A percentile compares a stretch with the other conserved stretches of the same genome.
phyloP scores from a whole-genome alignment of 2,888 invertebrate species.

The Tiliacea citrago region DNA sequence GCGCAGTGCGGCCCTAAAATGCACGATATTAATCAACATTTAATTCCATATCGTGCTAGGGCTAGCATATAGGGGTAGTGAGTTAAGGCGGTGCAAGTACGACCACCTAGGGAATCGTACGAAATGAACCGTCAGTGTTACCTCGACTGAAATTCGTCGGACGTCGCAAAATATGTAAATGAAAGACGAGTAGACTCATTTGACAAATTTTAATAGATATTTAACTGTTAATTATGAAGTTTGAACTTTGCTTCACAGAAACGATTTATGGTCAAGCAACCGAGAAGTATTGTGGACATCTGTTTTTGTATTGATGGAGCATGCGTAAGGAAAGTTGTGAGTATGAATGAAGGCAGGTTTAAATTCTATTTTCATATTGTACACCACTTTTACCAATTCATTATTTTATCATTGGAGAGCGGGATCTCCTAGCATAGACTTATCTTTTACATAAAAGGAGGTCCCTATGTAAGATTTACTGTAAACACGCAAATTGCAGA shows the following conservation, averaged over 20 bases:
- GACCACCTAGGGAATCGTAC: constrained; percentile 83
- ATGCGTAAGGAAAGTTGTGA: not conserved
- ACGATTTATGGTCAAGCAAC: constrained; percentile 51
- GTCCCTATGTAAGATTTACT: too few relatives aligned
- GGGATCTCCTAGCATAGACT: too few relatives aligned
- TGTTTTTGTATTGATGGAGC: not conserved
- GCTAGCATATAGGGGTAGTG: constrained; percentile 62
- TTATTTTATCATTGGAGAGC: too few relatives aligned
- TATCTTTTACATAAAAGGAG: too few relatives aligned
- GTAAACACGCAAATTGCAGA: too few relatives aligned
- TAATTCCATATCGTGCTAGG: constrained; percentile 83
- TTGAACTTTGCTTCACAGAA: constrained; percentile 77
- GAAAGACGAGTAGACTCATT: constrained; percentile 86
- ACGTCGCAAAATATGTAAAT: constrained; percentile 88
- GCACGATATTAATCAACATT: constrained; percentile 88
- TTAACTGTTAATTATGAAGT: constrained; percentile 88
- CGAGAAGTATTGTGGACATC: not conserved
- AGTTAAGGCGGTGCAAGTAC: constrained; percentile 78
- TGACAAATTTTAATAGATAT: constrained; percentile 88
- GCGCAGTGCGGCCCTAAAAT: constrained; percentile 77
- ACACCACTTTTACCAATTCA: too few relatives aligned
- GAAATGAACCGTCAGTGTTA: constrained; percentile 83
- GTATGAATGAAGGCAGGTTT: not conserved
- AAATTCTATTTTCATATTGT: too few relatives aligned
- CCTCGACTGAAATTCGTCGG: constrained; percentile 79